Conservation (phyloP, 2,113 vertebrate species). For the Lipophrys pholis region DNA sequence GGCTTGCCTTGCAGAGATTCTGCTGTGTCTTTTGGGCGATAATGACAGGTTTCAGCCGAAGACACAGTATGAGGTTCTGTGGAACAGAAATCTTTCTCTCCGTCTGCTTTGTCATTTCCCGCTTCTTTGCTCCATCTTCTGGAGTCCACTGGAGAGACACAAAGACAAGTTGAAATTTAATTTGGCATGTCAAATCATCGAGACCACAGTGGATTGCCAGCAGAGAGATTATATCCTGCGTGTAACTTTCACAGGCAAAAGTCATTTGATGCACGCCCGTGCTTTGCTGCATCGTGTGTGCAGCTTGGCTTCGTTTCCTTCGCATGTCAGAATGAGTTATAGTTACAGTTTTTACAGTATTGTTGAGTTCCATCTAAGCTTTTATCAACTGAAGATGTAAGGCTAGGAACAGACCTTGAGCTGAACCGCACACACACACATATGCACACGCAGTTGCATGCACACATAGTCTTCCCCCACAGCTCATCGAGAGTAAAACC, state of each 20-base stretch:
- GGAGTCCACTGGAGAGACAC: conserved; percentile 51
- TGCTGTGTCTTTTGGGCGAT: conserved; percentile 1
- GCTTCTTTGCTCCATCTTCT: conserved; percentile 31
- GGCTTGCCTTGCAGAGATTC: conserved; percentile 41
- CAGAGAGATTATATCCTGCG: not conserved
- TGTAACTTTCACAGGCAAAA: not conserved
- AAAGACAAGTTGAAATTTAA: conserved; percentile 12
- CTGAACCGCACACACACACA: conserved; percentile 34
- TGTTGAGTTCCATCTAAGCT: conserved; percentile 27
- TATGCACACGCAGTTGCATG: not conserved
- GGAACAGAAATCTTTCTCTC: conserved; percentile 15
- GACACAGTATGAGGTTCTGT: conserved; percentile 15
- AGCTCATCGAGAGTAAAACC: conserved; percentile 20
- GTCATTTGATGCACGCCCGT: conserved; percentile 6
- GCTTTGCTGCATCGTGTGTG: conserved; percentile 16
- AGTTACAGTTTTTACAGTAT: conserved; percentile 36
- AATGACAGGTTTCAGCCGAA: conserved; percentile 21
- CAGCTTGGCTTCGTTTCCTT: conserved; percentile 1
- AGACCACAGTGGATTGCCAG: not conserved
- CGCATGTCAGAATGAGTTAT: conserved; percentile 12
- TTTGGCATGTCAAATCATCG: not conserved
- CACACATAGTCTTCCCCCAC: conserved; percentile 1
- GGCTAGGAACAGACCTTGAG: conserved; percentile 44
- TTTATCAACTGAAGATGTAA: conserved; percentile 50
- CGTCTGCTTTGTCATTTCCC: conserved; percentile 14